Percentiles rank a stretch among this genome's conserved stretches.
Evolutionary conservation across 2,888 invertebrate species (phyloP).

Genomic region (Argynnis bischoffii): DNA sequence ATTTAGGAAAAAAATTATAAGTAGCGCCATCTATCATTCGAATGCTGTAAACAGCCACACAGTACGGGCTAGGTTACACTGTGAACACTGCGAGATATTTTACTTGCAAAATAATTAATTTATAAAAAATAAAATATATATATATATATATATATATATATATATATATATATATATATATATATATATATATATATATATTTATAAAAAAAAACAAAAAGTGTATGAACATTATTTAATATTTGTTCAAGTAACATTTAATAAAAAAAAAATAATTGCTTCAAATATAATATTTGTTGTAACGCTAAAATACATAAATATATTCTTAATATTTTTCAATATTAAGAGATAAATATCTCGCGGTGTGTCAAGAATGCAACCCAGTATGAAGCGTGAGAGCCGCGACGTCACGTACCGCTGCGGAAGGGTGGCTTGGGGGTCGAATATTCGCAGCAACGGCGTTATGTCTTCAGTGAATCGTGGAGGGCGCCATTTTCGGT

Average conservation of each 20-base stretch:
- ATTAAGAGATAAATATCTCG: not conserved
- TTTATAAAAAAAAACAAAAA: too few species aligned
- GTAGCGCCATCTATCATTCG: conserved; percentile 64
- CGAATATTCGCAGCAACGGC: conserved; percentile 89
- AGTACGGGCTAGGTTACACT: conserved; percentile 16
- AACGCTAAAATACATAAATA: too few species aligned
- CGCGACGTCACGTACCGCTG: conserved; percentile 71
- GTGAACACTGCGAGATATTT: conserved; percentile 34
- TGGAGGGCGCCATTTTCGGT: conserved; percentile 93
- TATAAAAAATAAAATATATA: too few species aligned
- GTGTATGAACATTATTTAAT: too few species aligned
- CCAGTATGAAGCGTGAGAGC: not conserved
- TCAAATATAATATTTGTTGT: too few species aligned
- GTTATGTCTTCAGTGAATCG: conserved; percentile 90
- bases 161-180: too few species aligned
- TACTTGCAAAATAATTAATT: too few species aligned
- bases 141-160: too few species aligned
- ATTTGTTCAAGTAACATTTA: too few species aligned
- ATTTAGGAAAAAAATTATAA: conserved; percentile 20
- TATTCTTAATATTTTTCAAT: not conserved
- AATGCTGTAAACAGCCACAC: conserved; percentile 42
- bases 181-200: too few species aligned
- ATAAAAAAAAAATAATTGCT: too few species aligned
- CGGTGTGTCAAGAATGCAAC: conserved; percentile 2
- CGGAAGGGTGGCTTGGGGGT: conserved; percentile 85